A percentile compares a stretch with the other conserved stretches of the same genome.
Evolutionary conservation across 2,797 vertebrate genomes (phyloP).

Genomic region (Dryobates pubescens): DNA sequence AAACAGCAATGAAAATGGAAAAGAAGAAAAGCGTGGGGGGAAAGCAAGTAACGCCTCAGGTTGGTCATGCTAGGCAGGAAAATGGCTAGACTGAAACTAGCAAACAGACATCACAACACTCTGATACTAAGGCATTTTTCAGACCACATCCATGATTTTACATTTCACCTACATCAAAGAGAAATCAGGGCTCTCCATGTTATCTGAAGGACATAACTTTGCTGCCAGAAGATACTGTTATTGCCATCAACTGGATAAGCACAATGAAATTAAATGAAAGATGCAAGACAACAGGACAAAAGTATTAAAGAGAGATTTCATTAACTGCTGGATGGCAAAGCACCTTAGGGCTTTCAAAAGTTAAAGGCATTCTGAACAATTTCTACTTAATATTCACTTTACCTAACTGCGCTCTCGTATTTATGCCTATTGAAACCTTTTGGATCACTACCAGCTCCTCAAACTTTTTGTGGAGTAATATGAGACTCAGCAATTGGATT

Average conservation of each 20-base stretch:
- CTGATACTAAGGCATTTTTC: not conserved
- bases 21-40: not conserved
- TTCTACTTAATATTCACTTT: not conserved
- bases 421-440: not conserved
- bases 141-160: not conserved
- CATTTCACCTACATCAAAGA: not conserved
- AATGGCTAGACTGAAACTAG: not conserved
- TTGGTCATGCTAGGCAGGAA: not conserved
- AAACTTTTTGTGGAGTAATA: not conserved
- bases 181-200: not conserved
- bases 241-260: not conserved
- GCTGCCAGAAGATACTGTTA: not conserved
- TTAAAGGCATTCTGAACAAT: not conserved
- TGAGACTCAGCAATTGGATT: not conserved
- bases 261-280: not conserved
- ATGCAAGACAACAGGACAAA: not conserved
- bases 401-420: not conserved
- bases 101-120: not conserved
- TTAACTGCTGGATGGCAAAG: not conserved
- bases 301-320: not conserved
- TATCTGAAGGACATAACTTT: not conserved
- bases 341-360: not conserved
- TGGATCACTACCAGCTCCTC: not conserved
- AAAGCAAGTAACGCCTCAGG: not conserved
- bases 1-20: not conserved